phyloP scores from a whole-genome alignment of 1,140 invertebrate species.

The Zelostemma sp. region DNA sequence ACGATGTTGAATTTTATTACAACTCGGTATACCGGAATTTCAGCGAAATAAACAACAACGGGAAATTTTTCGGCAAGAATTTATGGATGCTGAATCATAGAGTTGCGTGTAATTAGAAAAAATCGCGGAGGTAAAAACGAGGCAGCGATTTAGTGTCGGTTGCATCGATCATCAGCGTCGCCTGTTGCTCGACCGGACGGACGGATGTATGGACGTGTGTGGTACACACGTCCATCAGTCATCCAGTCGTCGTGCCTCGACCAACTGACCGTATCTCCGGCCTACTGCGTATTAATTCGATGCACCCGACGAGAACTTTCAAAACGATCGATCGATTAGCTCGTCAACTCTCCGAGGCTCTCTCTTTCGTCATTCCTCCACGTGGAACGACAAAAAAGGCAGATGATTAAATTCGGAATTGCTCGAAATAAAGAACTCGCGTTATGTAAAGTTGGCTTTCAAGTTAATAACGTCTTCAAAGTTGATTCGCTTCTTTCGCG shows the following conservation, averaged over 20 bases:
- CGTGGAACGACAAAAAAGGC: too few species aligned
- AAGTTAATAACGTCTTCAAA: too few species aligned
- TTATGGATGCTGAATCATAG: neutral
- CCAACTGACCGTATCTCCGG: conserved; percentile 49
- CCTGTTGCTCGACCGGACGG: conserved; percentile 57
- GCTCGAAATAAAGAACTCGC: too few species aligned
- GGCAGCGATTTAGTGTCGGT: conserved; percentile 55
- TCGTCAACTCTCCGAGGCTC: conserved; percentile 5
- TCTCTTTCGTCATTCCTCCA: neutral
- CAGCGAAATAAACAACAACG: neutral
- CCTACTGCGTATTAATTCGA: conserved; percentile 50
- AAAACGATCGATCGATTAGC: conserved; percentile 48
- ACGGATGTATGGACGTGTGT: conserved; percentile 33
- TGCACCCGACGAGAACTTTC: conserved; percentile 48
- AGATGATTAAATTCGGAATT: too few species aligned
- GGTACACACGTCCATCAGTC: conserved; percentile 59
- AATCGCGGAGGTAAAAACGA: conserved; percentile 46
- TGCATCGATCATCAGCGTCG: conserved; percentile 67
- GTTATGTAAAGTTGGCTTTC: too few species aligned
- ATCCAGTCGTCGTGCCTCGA: conserved; percentile 58
- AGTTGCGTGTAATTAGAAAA: neutral
- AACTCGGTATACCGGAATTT: neutral
- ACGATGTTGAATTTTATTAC: too few species aligned
- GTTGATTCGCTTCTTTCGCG: conserved; percentile 2
- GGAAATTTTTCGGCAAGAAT: neutral